Conservation (phyloP, 2,797 vertebrate species). For the Helostoma temminkii region DNA sequence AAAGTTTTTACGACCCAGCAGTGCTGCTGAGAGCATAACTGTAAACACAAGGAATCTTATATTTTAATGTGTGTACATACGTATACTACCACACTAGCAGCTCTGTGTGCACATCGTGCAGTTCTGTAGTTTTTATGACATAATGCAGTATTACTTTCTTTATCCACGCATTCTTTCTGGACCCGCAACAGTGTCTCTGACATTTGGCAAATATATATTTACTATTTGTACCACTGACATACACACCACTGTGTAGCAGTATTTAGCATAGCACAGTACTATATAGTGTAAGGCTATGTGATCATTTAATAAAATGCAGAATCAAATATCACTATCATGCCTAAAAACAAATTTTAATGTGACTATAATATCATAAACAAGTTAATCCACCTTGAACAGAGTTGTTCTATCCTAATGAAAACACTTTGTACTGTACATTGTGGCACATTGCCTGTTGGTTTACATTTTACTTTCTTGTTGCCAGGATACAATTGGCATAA, state of each 20-base stretch:
- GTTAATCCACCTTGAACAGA: not conserved
- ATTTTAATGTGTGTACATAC: too few relatives aligned
- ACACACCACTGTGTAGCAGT: not conserved
- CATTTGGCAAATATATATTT: too few relatives aligned
- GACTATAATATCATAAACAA: not conserved
- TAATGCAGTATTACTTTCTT: too few relatives aligned
- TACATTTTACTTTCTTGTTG: not conserved
- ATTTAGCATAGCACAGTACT: not conserved
- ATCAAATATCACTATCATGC: not conserved
- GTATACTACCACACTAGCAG: too few relatives aligned
- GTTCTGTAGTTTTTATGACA: too few relatives aligned
- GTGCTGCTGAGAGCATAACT: too few relatives aligned
- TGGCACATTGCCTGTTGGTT: conserved; percentile 21
- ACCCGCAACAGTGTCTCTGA: too few relatives aligned
- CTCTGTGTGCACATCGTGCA: too few relatives aligned
- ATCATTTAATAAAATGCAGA: not conserved
- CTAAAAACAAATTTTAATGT: not conserved
- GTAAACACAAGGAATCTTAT: too few relatives aligned
- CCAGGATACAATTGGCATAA: conserved; percentile 36
- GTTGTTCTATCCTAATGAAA: conserved; percentile 7
- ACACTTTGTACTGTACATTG: not conserved
- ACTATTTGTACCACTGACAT: too few relatives aligned
- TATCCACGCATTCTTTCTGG: too few relatives aligned
- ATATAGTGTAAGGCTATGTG: not conserved
- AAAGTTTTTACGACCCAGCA: not conserved